Percentiles rank a stretch among this genome's conserved stretches.
Conservation (phyloP, 2,888 invertebrate genomes). For the Neoitamus cyanurus region DNA sequence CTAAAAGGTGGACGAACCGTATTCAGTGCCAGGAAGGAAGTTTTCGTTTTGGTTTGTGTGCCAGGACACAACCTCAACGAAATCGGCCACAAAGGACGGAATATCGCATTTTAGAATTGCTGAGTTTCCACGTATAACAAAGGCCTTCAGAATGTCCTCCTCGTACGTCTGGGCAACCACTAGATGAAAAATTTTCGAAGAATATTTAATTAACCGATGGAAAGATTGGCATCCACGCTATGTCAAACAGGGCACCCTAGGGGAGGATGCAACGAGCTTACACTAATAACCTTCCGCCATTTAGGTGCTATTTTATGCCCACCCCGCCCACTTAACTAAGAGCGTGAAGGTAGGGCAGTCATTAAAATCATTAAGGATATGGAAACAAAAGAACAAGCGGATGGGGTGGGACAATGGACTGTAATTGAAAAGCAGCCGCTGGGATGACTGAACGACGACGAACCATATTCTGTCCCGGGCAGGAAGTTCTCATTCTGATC, state of each 20-base stretch:
- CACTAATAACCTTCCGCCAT: too few species aligned
- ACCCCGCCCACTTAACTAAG: background rate
- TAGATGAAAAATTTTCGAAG: slow-evolving; percentile 60
- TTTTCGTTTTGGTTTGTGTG: slow-evolving; percentile 75
- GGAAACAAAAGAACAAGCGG: background rate
- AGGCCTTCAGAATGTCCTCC: slow-evolving; percentile 91
- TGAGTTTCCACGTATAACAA: slow-evolving; percentile 89
- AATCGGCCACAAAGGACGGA: slow-evolving; percentile 93
- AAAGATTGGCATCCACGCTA: background rate
- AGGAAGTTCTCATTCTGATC: slow-evolving; percentile 70
- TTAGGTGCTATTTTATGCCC: background rate
- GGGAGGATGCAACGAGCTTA: background rate
- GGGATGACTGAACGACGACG: slow-evolving; percentile 53
- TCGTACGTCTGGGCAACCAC: slow-evolving; percentile 92
- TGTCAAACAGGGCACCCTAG: background rate
- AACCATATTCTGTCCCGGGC: slow-evolving; percentile 66
- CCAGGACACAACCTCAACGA: slow-evolving; percentile 88
- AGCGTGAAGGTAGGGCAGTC: background rate
- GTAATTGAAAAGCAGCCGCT: background rate
- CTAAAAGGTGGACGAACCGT: slow-evolving; percentile 61
- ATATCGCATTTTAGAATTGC: slow-evolving; percentile 90
- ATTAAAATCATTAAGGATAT: background rate
- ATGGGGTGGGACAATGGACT: background rate
- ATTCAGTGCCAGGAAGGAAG: slow-evolving; percentile 65
- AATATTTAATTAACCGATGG: background rate